Evolutionary conservation across 2,797 vertebrate species (phyloP).

Genomic region (Galago senegalensis): DNA sequence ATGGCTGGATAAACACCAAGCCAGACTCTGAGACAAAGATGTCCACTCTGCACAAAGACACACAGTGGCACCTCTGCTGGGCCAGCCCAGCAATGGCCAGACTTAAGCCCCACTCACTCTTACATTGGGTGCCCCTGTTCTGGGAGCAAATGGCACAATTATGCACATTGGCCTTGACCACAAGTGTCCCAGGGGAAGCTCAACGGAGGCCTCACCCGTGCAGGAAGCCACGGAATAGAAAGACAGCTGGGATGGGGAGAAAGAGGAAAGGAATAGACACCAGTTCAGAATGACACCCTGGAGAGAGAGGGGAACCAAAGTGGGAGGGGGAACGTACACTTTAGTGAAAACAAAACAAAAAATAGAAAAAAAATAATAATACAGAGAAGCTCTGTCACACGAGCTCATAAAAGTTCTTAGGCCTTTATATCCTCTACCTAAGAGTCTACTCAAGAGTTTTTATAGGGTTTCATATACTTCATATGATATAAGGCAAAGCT

Average conservation of each 20-base stretch:
- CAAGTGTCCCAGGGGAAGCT: not conserved
- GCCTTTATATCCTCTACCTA: not conserved
- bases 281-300: not conserved
- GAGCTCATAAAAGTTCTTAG: not conserved
- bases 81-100: not conserved
- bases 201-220: rapidly evolving
- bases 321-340: rapidly evolving
- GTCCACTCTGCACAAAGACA: rapidly evolving
- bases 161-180: rapidly evolving
- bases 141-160: not conserved
- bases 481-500: not conserved
- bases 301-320: not conserved
- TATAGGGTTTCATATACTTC: not conserved
- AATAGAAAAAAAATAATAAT: not conserved
- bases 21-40: not conserved
- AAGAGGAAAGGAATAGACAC: rapidly evolving
- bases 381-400: not conserved
- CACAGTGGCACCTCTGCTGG: rapidly evolving
- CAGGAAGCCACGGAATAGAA: not conserved
- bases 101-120: not conserved
- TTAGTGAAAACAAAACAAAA: not conserved
- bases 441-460: not conserved
- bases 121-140: not conserved
- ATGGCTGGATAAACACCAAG: rapidly evolving
- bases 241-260: rapidly evolving